Conservation (phyloP, 2,797 vertebrate genomes). For the Pampus argenteus region DNA sequence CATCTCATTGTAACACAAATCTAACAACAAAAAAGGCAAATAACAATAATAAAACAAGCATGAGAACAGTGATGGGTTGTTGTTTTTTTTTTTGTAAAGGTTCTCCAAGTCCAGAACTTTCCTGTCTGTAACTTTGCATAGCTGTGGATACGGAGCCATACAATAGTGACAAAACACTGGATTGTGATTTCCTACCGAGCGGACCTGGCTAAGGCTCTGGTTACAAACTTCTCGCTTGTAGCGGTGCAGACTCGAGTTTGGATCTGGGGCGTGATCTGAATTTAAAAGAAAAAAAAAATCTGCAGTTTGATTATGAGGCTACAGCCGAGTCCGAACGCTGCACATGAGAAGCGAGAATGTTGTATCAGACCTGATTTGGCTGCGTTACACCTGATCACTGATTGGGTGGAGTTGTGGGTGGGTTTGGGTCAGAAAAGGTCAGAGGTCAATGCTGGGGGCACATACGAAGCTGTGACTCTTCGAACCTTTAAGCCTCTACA, state of each 20-base stretch:
- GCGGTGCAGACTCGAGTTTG: conserved; percentile 37
- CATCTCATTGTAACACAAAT: conserved; percentile 4
- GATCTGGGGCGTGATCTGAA: not conserved
- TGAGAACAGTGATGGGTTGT: conserved; percentile 59
- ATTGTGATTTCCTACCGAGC: conserved; percentile 23
- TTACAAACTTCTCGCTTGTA: conserved; percentile 36
- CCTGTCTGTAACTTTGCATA: conserved; percentile 68
- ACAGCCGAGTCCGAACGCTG: conserved; percentile 29
- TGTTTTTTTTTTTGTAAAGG: conserved; percentile 51
- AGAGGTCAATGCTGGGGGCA: conserved; percentile 42
- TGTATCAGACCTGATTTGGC: conserved; percentile 73
- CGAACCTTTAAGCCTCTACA: conserved; percentile 15
- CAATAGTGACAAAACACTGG: conserved; percentile 38
- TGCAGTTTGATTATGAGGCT: conserved; percentile 44
- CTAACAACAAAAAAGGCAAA: conserved; percentile 22
- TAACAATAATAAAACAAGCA: not conserved
- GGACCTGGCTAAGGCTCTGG: conserved; percentile 67
- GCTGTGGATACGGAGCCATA: conserved; percentile 71
- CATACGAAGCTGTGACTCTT: conserved; percentile 39
- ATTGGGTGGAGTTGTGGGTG: conserved; percentile 62
- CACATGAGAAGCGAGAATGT: conserved; percentile 39
- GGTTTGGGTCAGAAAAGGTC: conserved; percentile 36
- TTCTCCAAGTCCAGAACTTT: conserved; percentile 60
- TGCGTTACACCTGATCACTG: conserved; percentile 66
- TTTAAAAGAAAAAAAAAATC: conserved; percentile 35